Conservation (phyloP, 1,140 invertebrate species). For the Drosophila bocqueti region DNA sequence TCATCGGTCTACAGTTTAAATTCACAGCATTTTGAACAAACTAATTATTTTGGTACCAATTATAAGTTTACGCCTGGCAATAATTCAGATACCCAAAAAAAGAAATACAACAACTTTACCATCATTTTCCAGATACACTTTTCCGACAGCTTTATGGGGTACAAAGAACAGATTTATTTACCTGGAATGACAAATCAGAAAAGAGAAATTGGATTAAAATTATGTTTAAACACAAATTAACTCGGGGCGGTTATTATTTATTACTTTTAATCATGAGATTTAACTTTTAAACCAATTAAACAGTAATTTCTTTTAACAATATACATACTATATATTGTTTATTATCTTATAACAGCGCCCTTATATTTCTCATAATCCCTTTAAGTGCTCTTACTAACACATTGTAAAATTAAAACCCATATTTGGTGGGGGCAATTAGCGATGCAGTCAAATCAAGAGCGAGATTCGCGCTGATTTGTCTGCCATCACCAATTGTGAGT, state of each 20-base stretch:
- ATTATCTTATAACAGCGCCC: conserved; percentile 1
- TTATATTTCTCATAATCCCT: background rate
- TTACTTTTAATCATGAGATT: background rate
- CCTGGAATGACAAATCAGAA: conserved; percentile 15
- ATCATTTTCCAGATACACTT: conserved; percentile 13
- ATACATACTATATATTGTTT: background rate
- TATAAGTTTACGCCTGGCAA: background rate
- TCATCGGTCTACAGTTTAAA: background rate
- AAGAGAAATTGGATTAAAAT: conserved; percentile 4
- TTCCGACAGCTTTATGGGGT: background rate
- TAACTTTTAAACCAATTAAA: background rate
- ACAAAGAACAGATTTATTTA: conserved; percentile 11
- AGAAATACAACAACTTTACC: background rate
- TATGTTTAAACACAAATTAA: no score
- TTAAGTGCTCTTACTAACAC: background rate
- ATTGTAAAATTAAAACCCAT: background rate
- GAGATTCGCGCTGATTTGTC: conserved; percentile 60
- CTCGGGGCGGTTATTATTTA: no score
- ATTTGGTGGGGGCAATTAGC: conserved; percentile 47
- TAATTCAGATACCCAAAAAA: background rate
- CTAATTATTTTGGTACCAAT: background rate
- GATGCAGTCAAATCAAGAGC: conserved; percentile 45
- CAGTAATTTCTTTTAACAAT: no score
- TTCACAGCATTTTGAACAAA: background rate
- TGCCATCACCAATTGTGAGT: conserved; percentile 48